Evolutionary conservation across 2,113 vertebrate genomes (phyloP), one percentile per base, ranked within the genome.

Genomic region (Crotalus helleri): DNA sequence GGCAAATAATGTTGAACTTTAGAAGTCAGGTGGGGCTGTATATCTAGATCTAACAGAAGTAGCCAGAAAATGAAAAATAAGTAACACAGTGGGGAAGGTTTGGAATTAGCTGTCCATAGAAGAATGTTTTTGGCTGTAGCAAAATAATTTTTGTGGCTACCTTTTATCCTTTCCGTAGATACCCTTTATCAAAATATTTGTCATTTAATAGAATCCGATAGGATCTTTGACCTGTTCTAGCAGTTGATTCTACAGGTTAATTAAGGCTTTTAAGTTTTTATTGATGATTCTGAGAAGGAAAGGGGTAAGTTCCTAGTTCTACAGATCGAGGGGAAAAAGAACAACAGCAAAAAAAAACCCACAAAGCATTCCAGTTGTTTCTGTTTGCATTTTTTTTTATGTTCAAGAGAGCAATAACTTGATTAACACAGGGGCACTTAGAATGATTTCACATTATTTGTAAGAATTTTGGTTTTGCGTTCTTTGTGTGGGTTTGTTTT

Each of bases 121-220:
- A 90, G 88, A 90, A 51, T 39, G 74, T 58, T 54, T 69, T 90
- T 92, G 86, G 91, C 58, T 92, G 64, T 92, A 87, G 86, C 88
- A 44, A 87, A 89, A 54, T 89, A 90, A 69, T 87, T 90, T 93
- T 92, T 86, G 81, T 92, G 91, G 81, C 33, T 94, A 87, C 58
- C 81, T 94, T 94, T 90, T 92, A 86, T 89, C 59, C 91, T 90
- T 92, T 92, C 39, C 9, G 39, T 92, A 94, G 88, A 17, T 57
- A 90, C 26, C 91, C 51, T 90, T 92, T 90, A 87, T 13, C 23
- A 87, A 87, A 87, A 92, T 90, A 88, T 93, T 91, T 93, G 64
- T 92, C 88, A 39, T 90, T 92, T 92, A 86, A 87, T 92, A 86
- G 88, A 69, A 5, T 94, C 93, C 51, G 81, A 57, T 92, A 92